These are phyloP conservation scores for Cantharis rustica DNA, from an alignment of 2,888 invertebrate genomes.

Conservation along the genomic window DNA sequence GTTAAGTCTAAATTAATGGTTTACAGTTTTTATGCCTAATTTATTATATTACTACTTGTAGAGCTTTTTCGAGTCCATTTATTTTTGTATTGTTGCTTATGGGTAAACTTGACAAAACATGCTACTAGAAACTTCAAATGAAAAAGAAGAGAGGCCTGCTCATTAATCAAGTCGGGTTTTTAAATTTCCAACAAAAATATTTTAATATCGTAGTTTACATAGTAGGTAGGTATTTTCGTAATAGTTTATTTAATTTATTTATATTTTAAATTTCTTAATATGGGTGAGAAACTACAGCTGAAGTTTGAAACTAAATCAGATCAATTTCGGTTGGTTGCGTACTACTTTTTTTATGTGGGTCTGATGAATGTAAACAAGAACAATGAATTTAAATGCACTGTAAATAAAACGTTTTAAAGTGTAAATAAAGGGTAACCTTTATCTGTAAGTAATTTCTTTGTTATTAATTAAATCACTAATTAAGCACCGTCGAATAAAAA, in stretches of 20 bases:
- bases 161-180: not conserved
- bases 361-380: slow-evolving; percentile 39
- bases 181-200: not conserved
- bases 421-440: not conserved
- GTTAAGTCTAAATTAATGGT: not conserved
- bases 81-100: not conserved
- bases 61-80: not conserved
- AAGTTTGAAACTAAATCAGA: slow-evolving; percentile 37
- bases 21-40: not conserved
- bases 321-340: slow-evolving; percentile 39
- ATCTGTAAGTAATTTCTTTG: not conserved
- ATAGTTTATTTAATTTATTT: not conserved
- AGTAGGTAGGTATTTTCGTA: not conserved
- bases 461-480: not conserved
- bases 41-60: not conserved
- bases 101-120: not conserved
- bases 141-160: not conserved
- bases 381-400: slow-evolving; percentile 26
- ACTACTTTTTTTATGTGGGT: slow-evolving; percentile 42
- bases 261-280: not conserved
- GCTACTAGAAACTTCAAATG: not conserved
- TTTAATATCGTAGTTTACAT: too few species aligned
- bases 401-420: not conserved
- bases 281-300: slow-evolving; percentile 24
- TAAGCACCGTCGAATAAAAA: not conserved